Evolutionary conservation across 2,113 vertebrate genomes (phyloP).

Genomic region (Myiagra hebetior): DNA sequence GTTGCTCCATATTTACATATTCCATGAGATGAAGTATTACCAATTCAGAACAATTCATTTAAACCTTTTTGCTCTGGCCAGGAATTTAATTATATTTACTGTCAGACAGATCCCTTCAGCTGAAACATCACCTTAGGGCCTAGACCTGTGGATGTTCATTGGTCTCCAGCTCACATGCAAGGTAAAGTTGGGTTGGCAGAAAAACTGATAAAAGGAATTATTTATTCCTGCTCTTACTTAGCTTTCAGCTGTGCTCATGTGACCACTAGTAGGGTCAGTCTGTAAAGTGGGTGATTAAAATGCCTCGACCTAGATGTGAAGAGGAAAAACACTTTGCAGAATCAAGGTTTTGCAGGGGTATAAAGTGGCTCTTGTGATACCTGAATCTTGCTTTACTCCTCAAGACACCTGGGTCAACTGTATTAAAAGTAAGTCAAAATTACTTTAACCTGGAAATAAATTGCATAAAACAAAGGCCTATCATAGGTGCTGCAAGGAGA

Average conservation of each 20-base stretch:
- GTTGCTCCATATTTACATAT: neutral
- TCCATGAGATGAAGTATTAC: neutral
- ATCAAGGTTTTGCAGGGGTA: neutral
- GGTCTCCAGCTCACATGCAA: neutral
- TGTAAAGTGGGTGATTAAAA: neutral
- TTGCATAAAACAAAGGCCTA: neutral
- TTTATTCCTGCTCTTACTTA: neutral
- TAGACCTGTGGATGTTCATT: neutral
- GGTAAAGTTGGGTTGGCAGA: neutral
- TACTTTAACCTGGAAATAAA: neutral
- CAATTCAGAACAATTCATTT: neutral
- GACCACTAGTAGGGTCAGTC: neutral
- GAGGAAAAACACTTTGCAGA: neutral
- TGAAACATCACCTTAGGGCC: neutral
- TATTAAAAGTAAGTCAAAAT: neutral
- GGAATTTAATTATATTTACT: neutral
- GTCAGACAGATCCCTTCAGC: neutral
- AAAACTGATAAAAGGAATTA: neutral
- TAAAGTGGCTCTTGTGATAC: neutral
- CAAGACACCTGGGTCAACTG: neutral
- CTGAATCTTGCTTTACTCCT: neutral
- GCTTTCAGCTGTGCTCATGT: neutral
- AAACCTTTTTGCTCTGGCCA: neutral
- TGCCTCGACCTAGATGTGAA: neutral
- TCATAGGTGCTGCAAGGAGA: neutral